Evolutionary conservation across 1,140 invertebrate species (phyloP).

Genomic region (Acarapis woodi): DNA sequence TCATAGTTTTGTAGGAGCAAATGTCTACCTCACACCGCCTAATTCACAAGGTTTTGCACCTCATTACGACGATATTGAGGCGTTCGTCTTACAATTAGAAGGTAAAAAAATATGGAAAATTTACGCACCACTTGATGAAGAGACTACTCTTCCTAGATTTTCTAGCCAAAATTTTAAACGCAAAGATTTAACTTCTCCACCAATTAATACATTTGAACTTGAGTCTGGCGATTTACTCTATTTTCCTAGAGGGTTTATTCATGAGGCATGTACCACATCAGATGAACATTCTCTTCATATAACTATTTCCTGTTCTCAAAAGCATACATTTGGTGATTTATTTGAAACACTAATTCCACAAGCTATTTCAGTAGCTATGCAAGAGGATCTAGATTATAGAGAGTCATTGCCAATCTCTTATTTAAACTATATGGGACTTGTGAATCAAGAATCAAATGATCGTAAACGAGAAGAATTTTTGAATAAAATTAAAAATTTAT

Average conservation of each 20-base stretch:
- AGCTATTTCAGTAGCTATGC: slow-evolving; percentile 37
- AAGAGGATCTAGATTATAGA: slow-evolving; percentile 35
- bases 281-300: slow-evolving; percentile 64
- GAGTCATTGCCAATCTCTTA: slow-evolving; percentile 49
- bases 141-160: slow-evolving; percentile 29
- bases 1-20: slow-evolving; percentile 7
- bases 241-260: slow-evolving; percentile 62
- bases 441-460: slow-evolving; percentile 23
- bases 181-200: slow-evolving; percentile 37
- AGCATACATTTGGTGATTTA: slow-evolving; percentile 61
- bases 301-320: slow-evolving; percentile 68
- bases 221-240: slow-evolving; percentile 70
- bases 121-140: slow-evolving; percentile 34
- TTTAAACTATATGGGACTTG: slow-evolving; percentile 35
- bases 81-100: slow-evolving; percentile 83
- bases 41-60: slow-evolving; percentile 88
- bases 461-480: slow-evolving; percentile 24
- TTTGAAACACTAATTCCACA: slow-evolving; percentile 43
- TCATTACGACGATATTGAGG: slow-evolving; percentile 95
- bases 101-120: slow-evolving; percentile 80
- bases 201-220: slow-evolving; percentile 47
- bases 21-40: slow-evolving; percentile 44
- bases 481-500: slow-evolving; percentile 26
- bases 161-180: slow-evolving; percentile 55
- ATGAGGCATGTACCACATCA: slow-evolving; percentile 35